Percentiles rank a stretch among this genome's conserved stretches.
phyloP scores from a whole-genome alignment of 2,113 vertebrate species.

The Pagrus major region DNA sequence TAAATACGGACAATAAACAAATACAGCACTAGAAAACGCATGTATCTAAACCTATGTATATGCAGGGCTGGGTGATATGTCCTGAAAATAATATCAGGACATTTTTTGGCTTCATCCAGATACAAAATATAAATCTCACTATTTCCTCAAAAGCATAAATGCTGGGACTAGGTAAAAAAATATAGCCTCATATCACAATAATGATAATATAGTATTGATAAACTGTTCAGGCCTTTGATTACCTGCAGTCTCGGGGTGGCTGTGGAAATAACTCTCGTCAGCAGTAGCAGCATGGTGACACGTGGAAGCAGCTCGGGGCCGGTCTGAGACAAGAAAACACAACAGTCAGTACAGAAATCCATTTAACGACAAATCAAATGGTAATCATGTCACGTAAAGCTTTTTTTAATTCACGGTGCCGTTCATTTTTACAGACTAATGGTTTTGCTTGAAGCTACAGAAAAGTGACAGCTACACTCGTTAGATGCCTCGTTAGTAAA shows the following conservation, averaged over 20 bases:
- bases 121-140: no score
- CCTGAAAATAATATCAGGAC: no score
- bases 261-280: slow-evolving; percentile 90
- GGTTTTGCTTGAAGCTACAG: background rate
- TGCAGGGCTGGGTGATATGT: no score
- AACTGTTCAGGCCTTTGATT: no score
- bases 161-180: no score
- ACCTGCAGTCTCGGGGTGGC: slow-evolving; percentile 94
- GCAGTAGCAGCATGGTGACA: slow-evolving; percentile 91
- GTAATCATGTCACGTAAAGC: background rate
- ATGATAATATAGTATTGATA: no score
- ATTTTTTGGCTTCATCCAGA: no score
- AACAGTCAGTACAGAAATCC: background rate
- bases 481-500: background rate
- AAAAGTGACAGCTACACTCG: no score
- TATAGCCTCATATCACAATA: no score
- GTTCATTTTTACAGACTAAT: background rate
- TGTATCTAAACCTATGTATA: no score
- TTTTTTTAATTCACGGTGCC: background rate
- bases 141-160: no score
- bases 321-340: slow-evolving; percentile 80
- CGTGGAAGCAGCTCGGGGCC: slow-evolving; percentile 96
- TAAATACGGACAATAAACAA: no score
- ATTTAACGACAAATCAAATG: background rate
- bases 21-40: background rate